Evolutionary conservation across 2,113 vertebrate genomes (phyloP).

Genomic region (Megaceryle maxima): DNA sequence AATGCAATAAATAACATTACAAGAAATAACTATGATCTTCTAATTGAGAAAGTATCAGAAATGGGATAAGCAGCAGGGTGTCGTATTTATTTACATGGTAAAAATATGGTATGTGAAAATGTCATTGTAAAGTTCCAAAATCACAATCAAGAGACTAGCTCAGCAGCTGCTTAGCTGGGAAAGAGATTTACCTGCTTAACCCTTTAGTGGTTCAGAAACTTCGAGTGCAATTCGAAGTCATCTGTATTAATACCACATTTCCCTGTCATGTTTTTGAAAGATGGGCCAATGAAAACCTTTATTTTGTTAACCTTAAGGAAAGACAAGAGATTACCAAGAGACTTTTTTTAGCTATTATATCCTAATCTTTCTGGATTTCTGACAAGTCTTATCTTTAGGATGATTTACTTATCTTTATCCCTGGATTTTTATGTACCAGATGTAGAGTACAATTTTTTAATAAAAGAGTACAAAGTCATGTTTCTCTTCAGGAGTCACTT

Average conservation of each 20-base stretch:
- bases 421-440: background rate
- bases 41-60: background rate
- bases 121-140: background rate
- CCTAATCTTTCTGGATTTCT: background rate
- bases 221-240: background rate
- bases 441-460: background rate
- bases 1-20: background rate
- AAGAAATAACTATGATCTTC: background rate
- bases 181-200: background rate
- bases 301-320: background rate
- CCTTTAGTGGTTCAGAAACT: background rate
- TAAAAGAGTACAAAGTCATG: background rate
- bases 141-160: background rate
- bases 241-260: background rate
- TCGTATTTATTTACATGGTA: background rate
- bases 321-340: background rate
- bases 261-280: background rate
- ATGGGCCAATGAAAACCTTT: rapidly evolving
- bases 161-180: background rate
- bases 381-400: background rate
- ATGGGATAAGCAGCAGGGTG: background rate
- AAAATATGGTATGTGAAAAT: background rate
- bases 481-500: background rate
- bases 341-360: background rate
- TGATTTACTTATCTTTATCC: background rate